phyloP scores from a whole-genome alignment of 2,797 vertebrate species.

The Chaunax sp. region DNA sequence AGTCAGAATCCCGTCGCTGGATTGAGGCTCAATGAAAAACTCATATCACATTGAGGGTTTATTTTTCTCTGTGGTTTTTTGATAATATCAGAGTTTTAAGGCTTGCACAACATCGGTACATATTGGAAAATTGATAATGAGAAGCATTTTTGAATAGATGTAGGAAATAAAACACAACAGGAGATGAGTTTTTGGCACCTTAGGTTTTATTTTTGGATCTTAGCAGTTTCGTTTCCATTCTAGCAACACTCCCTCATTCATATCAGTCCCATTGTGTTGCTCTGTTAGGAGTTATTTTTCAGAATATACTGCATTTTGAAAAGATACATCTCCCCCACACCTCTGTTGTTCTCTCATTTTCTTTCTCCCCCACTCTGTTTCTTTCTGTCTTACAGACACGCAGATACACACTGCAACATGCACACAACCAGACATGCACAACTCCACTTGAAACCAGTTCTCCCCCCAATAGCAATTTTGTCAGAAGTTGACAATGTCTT shows the following conservation, averaged over 20 bases:
- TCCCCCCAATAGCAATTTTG: constrained; percentile 95
- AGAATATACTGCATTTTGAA: constrained; percentile 72
- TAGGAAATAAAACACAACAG: constrained; percentile 29
- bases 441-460: constrained; percentile 74
- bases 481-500: constrained; percentile 99
- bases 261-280: constrained; percentile 70
- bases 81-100: constrained; percentile 28
- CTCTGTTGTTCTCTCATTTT: constrained; percentile 47
- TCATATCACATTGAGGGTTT: background rate
- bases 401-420: constrained; percentile 55
- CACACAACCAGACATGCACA: constrained; percentile 80
- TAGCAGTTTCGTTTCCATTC: constrained; percentile 56
- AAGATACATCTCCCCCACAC: constrained; percentile 57
- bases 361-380: constrained; percentile 50
- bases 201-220: constrained; percentile 58
- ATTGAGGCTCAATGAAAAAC: constrained; percentile 9
- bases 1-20: constrained; percentile 3
- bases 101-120: constrained; percentile 25
- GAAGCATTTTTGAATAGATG: constrained; percentile 40
- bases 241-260: constrained; percentile 71
- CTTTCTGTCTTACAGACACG: constrained; percentile 35
- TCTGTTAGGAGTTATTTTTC: constrained; percentile 70
- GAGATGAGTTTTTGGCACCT: constrained; percentile 50
- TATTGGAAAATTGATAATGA: constrained; percentile 51
- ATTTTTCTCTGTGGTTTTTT: background rate